phyloP scores from a whole-genome alignment of 2,797 vertebrate genomes.

The Oryzias dopingdopingensis region DNA sequence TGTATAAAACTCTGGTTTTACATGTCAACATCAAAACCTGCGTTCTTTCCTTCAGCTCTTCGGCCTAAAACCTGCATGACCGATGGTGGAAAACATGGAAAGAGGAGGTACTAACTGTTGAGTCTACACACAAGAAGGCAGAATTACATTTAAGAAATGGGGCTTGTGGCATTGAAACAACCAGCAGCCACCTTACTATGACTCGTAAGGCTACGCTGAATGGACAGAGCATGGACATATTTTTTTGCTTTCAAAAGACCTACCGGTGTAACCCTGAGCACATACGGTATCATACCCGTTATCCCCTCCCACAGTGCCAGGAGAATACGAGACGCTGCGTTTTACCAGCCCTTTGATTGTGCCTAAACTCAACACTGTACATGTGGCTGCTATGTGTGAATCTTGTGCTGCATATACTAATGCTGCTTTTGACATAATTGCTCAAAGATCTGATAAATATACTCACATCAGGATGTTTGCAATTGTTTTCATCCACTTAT shows the following conservation, averaged over 20 bases:
- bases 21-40: not conserved
- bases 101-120: slow-evolving; percentile 76
- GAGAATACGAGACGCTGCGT: slow-evolving; percentile 56
- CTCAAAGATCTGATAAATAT: slow-evolving; percentile 27
- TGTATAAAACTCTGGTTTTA: not conserved
- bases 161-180: not conserved
- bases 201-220: not conserved
- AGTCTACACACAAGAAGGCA: not conserved
- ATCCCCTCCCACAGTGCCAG: slow-evolving; percentile 54
- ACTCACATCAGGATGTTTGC: slow-evolving; percentile 32
- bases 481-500: slow-evolving; percentile 26
- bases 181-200: slow-evolving; percentile 7
- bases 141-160: not conserved
- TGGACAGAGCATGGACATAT: slow-evolving; percentile 15
- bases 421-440: slow-evolving; percentile 55
- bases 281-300: slow-evolving; percentile 23
- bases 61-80: slow-evolving; percentile 96
- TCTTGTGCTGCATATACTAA: slow-evolving; percentile 62
- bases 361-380: slow-evolving; percentile 61
- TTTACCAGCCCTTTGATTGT: slow-evolving; percentile 56
- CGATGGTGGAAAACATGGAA: slow-evolving; percentile 78
- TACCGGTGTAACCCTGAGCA: slow-evolving; percentile 23
- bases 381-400: slow-evolving; percentile 65
- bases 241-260: slow-evolving; percentile 20
- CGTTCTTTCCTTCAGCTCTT: slow-evolving; percentile 76